Evolutionary conservation across 1,140 invertebrate species (phyloP).

Genomic region (Drosophila nigrodunni): DNA sequence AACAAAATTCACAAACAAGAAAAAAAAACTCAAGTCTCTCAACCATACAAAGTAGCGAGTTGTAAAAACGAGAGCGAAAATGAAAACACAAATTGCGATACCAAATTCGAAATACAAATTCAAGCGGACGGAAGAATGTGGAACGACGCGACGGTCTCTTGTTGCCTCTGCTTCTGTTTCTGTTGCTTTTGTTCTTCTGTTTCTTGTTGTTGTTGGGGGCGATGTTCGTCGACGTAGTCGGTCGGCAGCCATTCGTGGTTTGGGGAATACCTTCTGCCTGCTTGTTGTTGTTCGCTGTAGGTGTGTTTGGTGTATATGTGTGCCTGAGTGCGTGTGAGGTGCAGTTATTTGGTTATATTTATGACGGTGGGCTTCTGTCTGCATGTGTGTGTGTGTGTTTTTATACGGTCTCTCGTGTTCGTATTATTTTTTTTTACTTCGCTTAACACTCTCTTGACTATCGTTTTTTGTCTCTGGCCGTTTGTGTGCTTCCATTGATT

Average conservation of each 20-base stretch:
- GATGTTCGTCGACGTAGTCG: slow-evolving; percentile 33
- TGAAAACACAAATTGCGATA: slow-evolving; percentile 70
- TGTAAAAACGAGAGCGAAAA: slow-evolving; percentile 77
- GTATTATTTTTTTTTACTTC: slow-evolving; percentile 14
- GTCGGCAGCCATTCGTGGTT: slow-evolving; percentile 57
- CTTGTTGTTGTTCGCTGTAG: slow-evolving; percentile 31
- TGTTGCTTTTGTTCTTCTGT: slow-evolving; percentile 6
- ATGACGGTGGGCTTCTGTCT: neutral
- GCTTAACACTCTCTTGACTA: slow-evolving; percentile 41
- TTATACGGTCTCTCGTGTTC: slow-evolving; percentile 25
- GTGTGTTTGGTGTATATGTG: slow-evolving; percentile 5
- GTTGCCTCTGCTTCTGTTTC: slow-evolving; percentile 17
- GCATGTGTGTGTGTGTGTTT: slow-evolving; percentile 16
- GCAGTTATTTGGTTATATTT: slow-evolving; percentile 77
- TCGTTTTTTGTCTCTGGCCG: slow-evolving; percentile 29
- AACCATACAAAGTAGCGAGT: slow-evolving; percentile 44
- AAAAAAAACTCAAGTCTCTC: slow-evolving; percentile 1
- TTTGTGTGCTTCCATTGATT: slow-evolving; percentile 58
- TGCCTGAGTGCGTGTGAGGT: slow-evolving; percentile 50
- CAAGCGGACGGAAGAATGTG: slow-evolving; percentile 70
- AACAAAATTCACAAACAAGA: slow-evolving; percentile 14
- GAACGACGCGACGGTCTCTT: slow-evolving; percentile 46
- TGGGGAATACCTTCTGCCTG: slow-evolving; percentile 78
- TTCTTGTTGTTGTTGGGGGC: slow-evolving; percentile 32
- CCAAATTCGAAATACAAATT: slow-evolving; percentile 43